Conservation (phyloP, 2,113 vertebrate species). For the Psittacula cyanocephala region DNA sequence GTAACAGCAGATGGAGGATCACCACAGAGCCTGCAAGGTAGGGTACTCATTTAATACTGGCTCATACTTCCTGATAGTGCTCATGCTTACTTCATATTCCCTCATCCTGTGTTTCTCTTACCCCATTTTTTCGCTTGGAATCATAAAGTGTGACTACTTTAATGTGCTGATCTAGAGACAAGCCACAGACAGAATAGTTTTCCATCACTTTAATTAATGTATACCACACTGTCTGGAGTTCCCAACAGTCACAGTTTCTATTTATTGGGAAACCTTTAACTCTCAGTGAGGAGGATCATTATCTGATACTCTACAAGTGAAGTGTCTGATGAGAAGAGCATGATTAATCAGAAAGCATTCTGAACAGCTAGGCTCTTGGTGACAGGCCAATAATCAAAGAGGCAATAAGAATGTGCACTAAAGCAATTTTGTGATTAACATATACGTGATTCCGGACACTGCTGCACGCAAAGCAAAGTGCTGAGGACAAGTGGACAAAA, state of each 20-base stretch:
- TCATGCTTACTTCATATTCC: background rate
- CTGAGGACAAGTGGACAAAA: background rate
- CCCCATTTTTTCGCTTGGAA: background rate
- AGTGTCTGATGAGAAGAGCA: conserved; percentile 33
- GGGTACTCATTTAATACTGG: background rate
- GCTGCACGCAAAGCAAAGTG: background rate
- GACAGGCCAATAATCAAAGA: conserved; percentile 36
- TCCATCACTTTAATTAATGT: conserved; percentile 11
- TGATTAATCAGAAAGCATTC: conserved; percentile 49
- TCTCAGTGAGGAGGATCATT: conserved; percentile 23
- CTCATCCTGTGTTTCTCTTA: background rate
- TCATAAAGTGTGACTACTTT: background rate
- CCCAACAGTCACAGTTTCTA: conserved; percentile 14
- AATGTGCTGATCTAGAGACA: background rate
- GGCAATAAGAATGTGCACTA: background rate
- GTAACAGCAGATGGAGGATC: conserved; percentile 7
- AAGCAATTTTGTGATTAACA: conserved; percentile 35
- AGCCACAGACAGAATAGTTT: background rate
- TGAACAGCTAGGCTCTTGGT: conserved; percentile 5
- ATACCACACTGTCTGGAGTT: background rate
- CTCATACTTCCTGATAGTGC: background rate
- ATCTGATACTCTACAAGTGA: conserved; percentile 19
- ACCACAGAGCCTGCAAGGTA: background rate
- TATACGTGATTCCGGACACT: background rate
- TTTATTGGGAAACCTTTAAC: conserved; percentile 53